Base-by-base conservation (phyloP, 2,888 invertebrate genomes). In the Dryocosmus kuriphilus region DNA sequence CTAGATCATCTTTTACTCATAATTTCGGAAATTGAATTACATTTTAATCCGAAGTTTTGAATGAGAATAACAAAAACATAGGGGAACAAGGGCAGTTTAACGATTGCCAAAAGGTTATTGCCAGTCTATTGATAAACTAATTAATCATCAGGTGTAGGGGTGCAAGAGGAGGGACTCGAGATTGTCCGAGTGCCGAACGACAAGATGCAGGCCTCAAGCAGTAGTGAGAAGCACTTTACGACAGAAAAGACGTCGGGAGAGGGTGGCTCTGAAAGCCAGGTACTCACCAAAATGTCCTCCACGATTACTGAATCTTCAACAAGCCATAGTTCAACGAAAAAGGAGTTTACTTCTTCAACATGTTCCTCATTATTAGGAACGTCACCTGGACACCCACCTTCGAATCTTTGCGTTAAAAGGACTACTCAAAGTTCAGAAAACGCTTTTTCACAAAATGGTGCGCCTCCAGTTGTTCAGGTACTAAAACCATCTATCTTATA, bases 191-290 rank as follows among this genome's bases (percentile, higher is more conserved):
- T 84, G 80, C 87, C 90, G 77, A 80, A 78, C 80, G 84, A 84
- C 86, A 88, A 89, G 79, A 91, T 91, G 91, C 90, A 91, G 83
- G 88, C 90, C 63, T 86, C 90, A 75, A 90, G 86, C 83, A 90
- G 89, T 87, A 91, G 89, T 82, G 90, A 91, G 51, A 91, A 89
- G 86, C 89, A 87, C 85, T 91, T 91, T 88, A 85, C 88, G 80
- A 83, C 86, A 82, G 91, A 91, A 86, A 90, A 87, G 84, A 85
- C 83, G 75, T 78, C 86, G 75, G 86, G 86, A 63, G 89, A 87
- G 74, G 83, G 79, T 57, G 85, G 84, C 51, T 57, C 78, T 67
- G 87, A 86, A 8, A 86, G 77, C 71, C 82, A 89, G 57, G 76
- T 88, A 67, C 78, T 89, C 78, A 90, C 90, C 8, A 91, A 90